These are phyloP conservation scores for Dryobates pubescens DNA, from an alignment of 2,797 vertebrate species.

Conservation along the genomic window DNA sequence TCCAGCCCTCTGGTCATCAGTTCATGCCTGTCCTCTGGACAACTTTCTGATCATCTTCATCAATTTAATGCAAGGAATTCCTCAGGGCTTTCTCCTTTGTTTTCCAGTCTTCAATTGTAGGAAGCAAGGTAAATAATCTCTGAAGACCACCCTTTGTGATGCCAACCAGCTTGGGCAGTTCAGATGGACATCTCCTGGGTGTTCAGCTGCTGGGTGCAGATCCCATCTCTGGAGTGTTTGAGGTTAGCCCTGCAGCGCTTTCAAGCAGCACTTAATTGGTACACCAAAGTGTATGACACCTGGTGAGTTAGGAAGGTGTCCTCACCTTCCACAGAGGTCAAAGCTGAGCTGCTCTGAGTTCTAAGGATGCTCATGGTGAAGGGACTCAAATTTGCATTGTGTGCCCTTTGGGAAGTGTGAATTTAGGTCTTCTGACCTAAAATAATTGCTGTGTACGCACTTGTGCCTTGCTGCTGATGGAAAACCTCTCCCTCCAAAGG, in stretches of 20 bases:
- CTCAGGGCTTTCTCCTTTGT: neutral
- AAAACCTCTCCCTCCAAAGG: neutral
- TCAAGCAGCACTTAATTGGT: neutral
- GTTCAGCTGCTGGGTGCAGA: neutral
- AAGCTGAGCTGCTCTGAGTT: neutral
- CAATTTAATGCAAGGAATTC: neutral
- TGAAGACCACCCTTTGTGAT: neutral
- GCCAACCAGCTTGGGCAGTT: neutral
- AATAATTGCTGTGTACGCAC: fast-evolving
- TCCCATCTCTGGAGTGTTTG: neutral
- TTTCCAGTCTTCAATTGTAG: neutral
- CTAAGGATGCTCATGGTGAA: neutral
- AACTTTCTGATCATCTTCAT: neutral
- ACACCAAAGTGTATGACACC: neutral
- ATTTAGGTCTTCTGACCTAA: neutral
- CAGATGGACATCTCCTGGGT: neutral
- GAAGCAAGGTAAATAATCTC: neutral
- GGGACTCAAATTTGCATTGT: neutral
- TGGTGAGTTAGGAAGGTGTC: neutral
- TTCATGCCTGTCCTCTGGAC: neutral
- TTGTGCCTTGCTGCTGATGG: neutral
- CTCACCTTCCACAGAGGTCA: neutral
- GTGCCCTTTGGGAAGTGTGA: neutral
- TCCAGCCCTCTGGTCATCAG: no score
- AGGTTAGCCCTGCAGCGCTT: neutral